A percentile compares a stretch with the other conserved stretches of the same genome.
Conservation (phyloP, 2,797 vertebrate species). For the Megaceryle alcyon region DNA sequence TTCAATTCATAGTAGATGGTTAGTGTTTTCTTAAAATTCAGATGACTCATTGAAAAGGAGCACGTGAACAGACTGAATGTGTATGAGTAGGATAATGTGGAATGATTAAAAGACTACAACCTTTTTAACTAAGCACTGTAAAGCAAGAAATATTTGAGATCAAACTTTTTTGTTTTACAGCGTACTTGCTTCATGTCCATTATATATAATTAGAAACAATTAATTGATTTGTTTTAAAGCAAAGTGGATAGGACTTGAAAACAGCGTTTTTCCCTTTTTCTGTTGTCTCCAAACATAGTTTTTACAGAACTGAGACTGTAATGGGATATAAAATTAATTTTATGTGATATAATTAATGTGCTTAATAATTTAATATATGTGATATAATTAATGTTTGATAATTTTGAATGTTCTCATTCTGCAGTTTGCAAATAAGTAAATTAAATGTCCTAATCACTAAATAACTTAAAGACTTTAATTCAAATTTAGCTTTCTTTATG, state of each 20-base stretch:
- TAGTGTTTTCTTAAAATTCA: neutral
- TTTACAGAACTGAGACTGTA: neutral
- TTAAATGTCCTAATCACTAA: neutral
- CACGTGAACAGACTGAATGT: neutral
- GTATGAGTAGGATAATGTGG: neutral
- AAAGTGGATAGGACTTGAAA: neutral
- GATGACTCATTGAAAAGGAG: rapidly evolving
- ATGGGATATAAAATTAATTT: neutral
- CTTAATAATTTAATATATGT: neutral
- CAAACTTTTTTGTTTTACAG: neutral
- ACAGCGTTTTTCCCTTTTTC: neutral
- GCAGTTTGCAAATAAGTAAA: neutral
- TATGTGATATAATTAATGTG: neutral
- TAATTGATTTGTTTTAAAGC: neutral
- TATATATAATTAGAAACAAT: neutral
- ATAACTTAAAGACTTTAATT: neutral
- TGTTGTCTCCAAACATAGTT: neutral
- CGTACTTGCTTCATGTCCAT: neutral
- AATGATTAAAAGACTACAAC: neutral
- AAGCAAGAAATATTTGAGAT: neutral
- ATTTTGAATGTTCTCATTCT: neutral
- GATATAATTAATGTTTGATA: neutral
- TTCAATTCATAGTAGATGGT: neutral
- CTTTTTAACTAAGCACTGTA: neutral
- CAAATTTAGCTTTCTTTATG: neutral